Percentiles rank a stretch among this genome's conserved stretches.
Conservation (phyloP, 1,140 invertebrate genomes). For the Brevipalpus yothersi region DNA sequence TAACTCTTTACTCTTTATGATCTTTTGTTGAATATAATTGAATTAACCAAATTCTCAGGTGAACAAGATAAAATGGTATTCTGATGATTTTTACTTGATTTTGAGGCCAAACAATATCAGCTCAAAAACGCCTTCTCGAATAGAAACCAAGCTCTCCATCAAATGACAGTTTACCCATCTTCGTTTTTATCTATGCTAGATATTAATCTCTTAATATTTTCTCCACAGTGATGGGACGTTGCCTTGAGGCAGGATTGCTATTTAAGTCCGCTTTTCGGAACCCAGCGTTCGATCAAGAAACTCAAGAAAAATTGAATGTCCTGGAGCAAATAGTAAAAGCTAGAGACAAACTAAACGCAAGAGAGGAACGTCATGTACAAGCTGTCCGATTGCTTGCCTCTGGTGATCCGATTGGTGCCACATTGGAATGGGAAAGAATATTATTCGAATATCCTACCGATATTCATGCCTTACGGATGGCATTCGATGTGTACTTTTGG, state of each 20-base stretch:
- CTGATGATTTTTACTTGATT: too few relatives aligned
- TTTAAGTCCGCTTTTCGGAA: slow-evolving; percentile 22
- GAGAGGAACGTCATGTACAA: slow-evolving; percentile 24
- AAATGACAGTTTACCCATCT: too few relatives aligned
- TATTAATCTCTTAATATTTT: background rate
- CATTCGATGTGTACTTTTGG: slow-evolving; percentile 31
- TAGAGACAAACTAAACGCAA: slow-evolving; percentile 12
- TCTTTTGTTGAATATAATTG: too few relatives aligned
- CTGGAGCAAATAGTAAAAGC: slow-evolving; percentile 15
- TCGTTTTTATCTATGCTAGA: too few relatives aligned
- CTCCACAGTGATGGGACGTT: background rate
- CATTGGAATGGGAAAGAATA: slow-evolving; percentile 25
- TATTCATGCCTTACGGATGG: slow-evolving; percentile 28
- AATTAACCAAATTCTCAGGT: too few relatives aligned
- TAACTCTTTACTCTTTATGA: too few relatives aligned
- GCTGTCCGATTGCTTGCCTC: slow-evolving; percentile 24
- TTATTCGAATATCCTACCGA: slow-evolving; percentile 25
- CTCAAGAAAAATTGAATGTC: slow-evolving; percentile 17
- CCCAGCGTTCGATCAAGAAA: slow-evolving; percentile 16
- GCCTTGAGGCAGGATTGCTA: slow-evolving; percentile 20
- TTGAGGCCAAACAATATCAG: too few relatives aligned
- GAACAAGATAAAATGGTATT: too few relatives aligned
- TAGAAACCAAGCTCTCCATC: too few relatives aligned
- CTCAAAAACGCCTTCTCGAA: too few relatives aligned
- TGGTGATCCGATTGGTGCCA: slow-evolving; percentile 20